Percentiles rank a stretch among this genome's conserved stretches.
Evolutionary conservation across 2,888 invertebrate genomes (phyloP).

Genomic region (Pyrochroa serraticornis): DNA sequence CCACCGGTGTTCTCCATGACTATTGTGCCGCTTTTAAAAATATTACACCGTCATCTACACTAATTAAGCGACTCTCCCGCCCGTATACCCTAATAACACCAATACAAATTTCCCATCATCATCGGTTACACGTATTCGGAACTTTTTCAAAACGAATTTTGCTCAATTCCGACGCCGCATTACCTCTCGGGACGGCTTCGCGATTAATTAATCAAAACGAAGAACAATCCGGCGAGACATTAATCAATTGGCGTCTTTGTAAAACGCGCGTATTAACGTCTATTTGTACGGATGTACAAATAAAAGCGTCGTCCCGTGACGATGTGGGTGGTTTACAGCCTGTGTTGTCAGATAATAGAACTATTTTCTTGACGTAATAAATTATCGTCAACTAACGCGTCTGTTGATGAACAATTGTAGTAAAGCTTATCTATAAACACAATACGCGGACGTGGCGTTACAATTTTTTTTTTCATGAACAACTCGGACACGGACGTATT

Average conservation of each 20-base stretch:
- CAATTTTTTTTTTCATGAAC: background rate
- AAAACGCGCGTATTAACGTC: slow-evolving; percentile 23
- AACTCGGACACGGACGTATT: background rate
- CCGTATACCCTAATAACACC: slow-evolving; percentile 25
- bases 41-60: slow-evolving; percentile 26
- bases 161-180: background rate
- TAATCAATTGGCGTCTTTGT: slow-evolving; percentile 30
- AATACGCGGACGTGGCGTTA: slow-evolving; percentile 22
- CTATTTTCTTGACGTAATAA: slow-evolving; percentile 36
- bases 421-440: slow-evolving; percentile 30
- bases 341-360: slow-evolving; percentile 27
- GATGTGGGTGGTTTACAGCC: slow-evolving; percentile 30
- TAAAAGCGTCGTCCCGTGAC: slow-evolving; percentile 19
- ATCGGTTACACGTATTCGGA: no score
- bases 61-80: slow-evolving; percentile 21
- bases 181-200: slow-evolving; percentile 3
- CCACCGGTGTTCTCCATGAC: background rate
- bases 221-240: slow-evolving; percentile 24
- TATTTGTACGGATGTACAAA: slow-evolving; percentile 26
- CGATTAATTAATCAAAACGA: slow-evolving; percentile 26
- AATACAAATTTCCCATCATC: slow-evolving; percentile 19
- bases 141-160: background rate
- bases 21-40: slow-evolving; percentile 15
- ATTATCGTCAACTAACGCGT: slow-evolving; percentile 32
- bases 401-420: slow-evolving; percentile 38